Conservation (phyloP, 2,888 invertebrate species). For the Cephus spinipes region DNA sequence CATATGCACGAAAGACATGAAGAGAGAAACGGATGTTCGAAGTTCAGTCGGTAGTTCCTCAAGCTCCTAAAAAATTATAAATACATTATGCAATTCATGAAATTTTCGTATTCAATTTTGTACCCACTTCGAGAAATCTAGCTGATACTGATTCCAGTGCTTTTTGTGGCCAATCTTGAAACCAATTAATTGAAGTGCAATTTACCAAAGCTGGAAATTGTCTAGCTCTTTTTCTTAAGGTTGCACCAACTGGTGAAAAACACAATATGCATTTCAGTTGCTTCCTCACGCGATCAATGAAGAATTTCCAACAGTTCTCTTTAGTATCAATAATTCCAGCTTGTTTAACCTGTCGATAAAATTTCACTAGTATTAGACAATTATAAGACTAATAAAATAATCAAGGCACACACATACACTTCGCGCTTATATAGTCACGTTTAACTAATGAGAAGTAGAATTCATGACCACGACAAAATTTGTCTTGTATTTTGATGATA, state of each 20-base stretch:
- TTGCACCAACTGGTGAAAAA: constrained; percentile 95
- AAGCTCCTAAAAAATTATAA: constrained; percentile 68
- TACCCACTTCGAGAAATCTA: constrained; percentile 79
- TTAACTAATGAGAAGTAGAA: too few relatives aligned
- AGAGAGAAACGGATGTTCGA: constrained; percentile 75
- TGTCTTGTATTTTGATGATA: background rate
- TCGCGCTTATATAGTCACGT: too few relatives aligned
- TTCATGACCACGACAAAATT: background rate
- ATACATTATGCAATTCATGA: constrained; percentile 14
- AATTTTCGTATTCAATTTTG: constrained; percentile 3
- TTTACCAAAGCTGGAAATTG: constrained; percentile 96
- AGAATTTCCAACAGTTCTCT: constrained; percentile 96
- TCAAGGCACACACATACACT: too few relatives aligned
- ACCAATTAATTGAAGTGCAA: constrained; percentile 95
- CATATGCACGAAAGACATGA: constrained; percentile 92
- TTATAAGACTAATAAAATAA: background rate
- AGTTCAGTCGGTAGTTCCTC: constrained; percentile 62
- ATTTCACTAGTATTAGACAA: background rate
- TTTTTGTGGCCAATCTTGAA: constrained; percentile 95
- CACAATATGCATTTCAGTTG: constrained; percentile 86
- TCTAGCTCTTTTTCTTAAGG: constrained; percentile 85
- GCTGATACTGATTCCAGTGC: constrained; percentile 90
- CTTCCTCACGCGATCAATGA: constrained; percentile 88
- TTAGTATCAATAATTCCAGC: constrained; percentile 85
- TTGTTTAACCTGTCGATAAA: constrained; percentile 75